Evolutionary conservation across 2,888 invertebrate species (phyloP).

Genomic region (Sylvicola fuscatus): DNA sequence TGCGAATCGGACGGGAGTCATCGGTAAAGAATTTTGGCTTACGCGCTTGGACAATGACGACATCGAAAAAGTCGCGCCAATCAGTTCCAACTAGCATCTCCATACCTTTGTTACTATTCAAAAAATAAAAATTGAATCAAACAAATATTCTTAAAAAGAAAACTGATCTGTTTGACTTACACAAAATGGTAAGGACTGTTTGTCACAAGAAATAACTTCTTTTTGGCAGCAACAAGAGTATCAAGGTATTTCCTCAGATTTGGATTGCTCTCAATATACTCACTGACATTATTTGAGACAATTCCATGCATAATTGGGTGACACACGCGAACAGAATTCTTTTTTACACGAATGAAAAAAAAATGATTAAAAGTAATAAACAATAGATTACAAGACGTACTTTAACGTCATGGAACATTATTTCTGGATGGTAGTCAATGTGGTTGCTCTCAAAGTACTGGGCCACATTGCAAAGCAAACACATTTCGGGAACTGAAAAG

Average conservation of each 20-base stretch:
- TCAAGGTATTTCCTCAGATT: constrained; percentile 55
- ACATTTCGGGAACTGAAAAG: constrained; percentile 94
- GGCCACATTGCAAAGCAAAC: constrained; percentile 77
- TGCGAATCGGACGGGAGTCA: constrained; percentile 70
- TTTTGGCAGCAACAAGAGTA: constrained; percentile 48
- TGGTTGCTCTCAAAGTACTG: constrained; percentile 79
- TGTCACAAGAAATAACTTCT: constrained; percentile 86
- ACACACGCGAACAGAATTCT: constrained; percentile 74
- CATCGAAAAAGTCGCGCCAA: constrained; percentile 85
- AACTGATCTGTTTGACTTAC: constrained; percentile 31
- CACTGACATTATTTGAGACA: constrained; percentile 60
- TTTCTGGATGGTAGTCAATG: constrained; percentile 88
- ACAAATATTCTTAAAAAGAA: neutral
- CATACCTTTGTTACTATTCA: constrained; percentile 71
- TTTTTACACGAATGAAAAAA: constrained; percentile 14
- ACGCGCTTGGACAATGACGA: constrained; percentile 83
- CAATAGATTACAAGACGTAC: no score
- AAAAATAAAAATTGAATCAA: constrained; percentile 6
- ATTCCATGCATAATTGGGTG: constrained; percentile 79
- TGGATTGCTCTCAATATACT: constrained; percentile 59
- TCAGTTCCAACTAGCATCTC: constrained; percentile 64
- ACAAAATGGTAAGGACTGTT: constrained; percentile 94
- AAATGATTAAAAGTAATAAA: constrained; percentile 1
- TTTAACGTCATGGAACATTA: constrained; percentile 84
- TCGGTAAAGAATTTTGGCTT: constrained; percentile 95